Base-by-base conservation (phyloP, 2,888 invertebrate genomes). In the Lepidochrysops patricia region DNA sequence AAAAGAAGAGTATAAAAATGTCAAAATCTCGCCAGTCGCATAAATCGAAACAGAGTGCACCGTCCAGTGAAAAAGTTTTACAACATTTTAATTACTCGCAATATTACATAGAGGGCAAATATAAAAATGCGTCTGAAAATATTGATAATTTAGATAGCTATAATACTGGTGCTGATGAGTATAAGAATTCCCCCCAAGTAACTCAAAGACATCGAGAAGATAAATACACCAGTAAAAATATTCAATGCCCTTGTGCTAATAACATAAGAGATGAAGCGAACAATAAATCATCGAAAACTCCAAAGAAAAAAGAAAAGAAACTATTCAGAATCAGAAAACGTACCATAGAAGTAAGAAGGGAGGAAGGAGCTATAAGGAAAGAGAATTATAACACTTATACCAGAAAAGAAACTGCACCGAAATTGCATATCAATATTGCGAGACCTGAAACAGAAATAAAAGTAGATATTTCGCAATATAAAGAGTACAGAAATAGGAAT, bases 341-440 rank as follows among this genome's bases (percentile, higher is more conserved):
- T 19, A 19, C 19, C 2, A 43, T 19, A 43, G 19, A 43, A 19
- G 9, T 43, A 4, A 57, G 26, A 35, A 35, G 7, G 25, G 13
- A 57, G n/a, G 35, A 25, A 57, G 13, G 13, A 35, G 13, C 35
- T 13, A 15, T 23, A n/a, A 48, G 23, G n/a, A 43, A 48, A 2
- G 57, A 6, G 4, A 15, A n/a, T 5, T 23, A 25, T 2, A 4
- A 48, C 12, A 34, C 5, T 19, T 19, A 19, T 9, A 43, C 23
- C 9, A 43, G n/a, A 57, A 43, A 27, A 57, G 48, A 43, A 56
- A 26, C 25, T 29, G n/a, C 5, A 23, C 13, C 43, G 25, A 23
- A 62, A 35, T 58, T 80, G 43, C 72, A 78, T 52, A 79, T 79
- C 13, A 72, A 70, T 48, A 75, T 79, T 27, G 75, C 77, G 29